These are phyloP conservation scores for Condylura cristata DNA, from an alignment of 2,113 vertebrate genomes.

Conservation along the genomic window DNA sequence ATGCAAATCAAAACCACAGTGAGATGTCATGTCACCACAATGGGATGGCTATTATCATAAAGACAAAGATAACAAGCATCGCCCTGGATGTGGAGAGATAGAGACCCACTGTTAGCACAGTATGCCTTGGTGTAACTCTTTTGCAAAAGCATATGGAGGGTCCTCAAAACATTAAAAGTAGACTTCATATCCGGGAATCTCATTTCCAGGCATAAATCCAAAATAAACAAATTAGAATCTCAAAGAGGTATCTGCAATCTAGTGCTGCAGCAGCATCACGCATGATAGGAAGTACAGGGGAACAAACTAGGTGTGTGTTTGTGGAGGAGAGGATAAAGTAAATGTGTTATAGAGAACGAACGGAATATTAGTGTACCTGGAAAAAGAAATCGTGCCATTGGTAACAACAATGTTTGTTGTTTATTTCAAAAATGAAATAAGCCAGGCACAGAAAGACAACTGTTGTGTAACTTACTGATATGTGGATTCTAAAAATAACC, in stretches of 20 bases:
- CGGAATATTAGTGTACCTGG: background rate
- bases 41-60: background rate
- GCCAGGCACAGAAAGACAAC: background rate
- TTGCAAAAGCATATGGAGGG: background rate
- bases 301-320: background rate
- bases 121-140: background rate
- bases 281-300: background rate
- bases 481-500: background rate
- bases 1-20: conserved; percentile 24
- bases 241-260: background rate
- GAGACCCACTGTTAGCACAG: background rate
- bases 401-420: background rate
- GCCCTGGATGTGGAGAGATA: background rate
- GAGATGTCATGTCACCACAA: background rate
- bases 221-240: background rate
- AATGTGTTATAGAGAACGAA: background rate
- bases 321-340: background rate
- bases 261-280: background rate
- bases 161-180: conserved; percentile 13
- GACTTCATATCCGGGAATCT: background rate
- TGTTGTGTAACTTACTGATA: background rate
- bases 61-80: background rate
- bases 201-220: background rate
- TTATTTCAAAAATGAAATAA: conserved; percentile 13
- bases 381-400: background rate